Base-by-base conservation (phyloP, 2,113 vertebrate genomes). In the Myrmecobius fasciatus region DNA sequence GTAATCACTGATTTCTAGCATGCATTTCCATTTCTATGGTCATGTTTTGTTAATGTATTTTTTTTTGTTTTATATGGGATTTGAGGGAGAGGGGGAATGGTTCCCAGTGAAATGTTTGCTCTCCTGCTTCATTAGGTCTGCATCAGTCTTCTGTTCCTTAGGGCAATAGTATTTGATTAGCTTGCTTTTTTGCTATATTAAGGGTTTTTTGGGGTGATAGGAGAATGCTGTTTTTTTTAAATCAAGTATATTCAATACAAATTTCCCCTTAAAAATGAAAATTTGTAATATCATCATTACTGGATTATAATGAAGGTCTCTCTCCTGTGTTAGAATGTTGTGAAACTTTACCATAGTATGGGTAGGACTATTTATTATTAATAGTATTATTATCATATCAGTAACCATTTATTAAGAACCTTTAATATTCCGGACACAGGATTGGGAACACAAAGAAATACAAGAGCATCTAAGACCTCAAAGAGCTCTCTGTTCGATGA, bases 1-100 rank as follows among this genome's bases (percentile, higher is more conserved):
- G 91, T 91, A 90, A 90, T 91, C 28, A 96, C 3, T 53, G 88
- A 93, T 88, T 46, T 75, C n/a, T 47, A 89, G 25, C 52, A 11
- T 92, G 43, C 25, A 51, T 94, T 96, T 94, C 54, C 28, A 31
- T 60, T 53, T 92, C 17, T 14, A 92, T 52, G 52, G 10, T 83
- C 48, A 8, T 22, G 3, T 89, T 91, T 28, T 94, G 31, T 46
- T 52, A 31, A 93, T 14, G 31, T 92, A 6, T 49, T 47, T 28
- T 89, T 12, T 89, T 8, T 51, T 51, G 12, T 48, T 48, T 89
- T 89, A 25, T 89, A 25, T 47, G 6, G 89, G 9, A n/a, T 26
- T 47, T 20, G 56, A 11, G 31, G 14, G 49, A 8, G 56, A 31
- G 31, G 5, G 48, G 47, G 26, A 48, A 26, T 49, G 8, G 3